These are phyloP conservation scores for Lymantria dispar DNA, from an alignment of 2,888 invertebrate genomes.

Conservation along the genomic window DNA sequence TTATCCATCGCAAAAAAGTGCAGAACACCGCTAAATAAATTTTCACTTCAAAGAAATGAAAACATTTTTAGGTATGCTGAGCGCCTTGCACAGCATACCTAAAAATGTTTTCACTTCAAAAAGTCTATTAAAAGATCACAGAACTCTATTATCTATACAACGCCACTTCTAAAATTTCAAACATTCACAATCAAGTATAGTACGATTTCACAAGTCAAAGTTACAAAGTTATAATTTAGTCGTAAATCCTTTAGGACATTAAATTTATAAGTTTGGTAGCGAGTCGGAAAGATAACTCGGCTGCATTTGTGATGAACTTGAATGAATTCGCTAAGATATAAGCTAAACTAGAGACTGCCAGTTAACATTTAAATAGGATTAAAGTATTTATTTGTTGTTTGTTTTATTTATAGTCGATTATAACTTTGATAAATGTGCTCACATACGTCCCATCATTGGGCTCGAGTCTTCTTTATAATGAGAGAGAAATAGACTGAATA, in stretches of 20 bases:
- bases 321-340: slow-evolving; percentile 34
- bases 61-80: no score
- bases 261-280: slow-evolving; percentile 64
- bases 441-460: no score
- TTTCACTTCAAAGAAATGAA: not conserved
- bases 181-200: slow-evolving; percentile 16
- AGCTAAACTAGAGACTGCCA: slow-evolving; percentile 9
- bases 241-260: slow-evolving; percentile 69
- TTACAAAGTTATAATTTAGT: slow-evolving; percentile 59
- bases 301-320: slow-evolving; percentile 65
- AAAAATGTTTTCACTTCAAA: no score
- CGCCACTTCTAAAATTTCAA: slow-evolving; percentile 1
- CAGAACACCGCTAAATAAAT: no score
- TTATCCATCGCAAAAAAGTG: no score
- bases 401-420: no score
- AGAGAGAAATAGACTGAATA: no score
- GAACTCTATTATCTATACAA: slow-evolving; percentile 3
- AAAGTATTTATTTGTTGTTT: not conserved
- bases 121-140: not conserved
- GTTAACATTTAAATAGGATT: not conserved
- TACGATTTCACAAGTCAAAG: slow-evolving; percentile 42
- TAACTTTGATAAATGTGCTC: no score
- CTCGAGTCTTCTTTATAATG: no score
- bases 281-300: slow-evolving; percentile 59
- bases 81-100: not conserved